Conservation (phyloP, 2,113 vertebrate genomes). For the Chelonoidis abingdonii region DNA sequence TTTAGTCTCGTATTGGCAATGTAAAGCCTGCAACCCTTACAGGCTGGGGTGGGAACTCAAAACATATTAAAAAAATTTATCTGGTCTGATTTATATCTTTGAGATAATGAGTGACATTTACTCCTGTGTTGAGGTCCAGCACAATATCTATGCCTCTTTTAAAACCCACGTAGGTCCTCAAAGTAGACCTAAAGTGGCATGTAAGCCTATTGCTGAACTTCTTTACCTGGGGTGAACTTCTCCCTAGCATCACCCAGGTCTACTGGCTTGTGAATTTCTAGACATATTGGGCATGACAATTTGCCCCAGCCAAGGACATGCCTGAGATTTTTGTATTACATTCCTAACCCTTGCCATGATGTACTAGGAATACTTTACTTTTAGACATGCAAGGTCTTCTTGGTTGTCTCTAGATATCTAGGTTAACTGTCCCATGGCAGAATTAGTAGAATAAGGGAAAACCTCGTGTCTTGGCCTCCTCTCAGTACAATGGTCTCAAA, state of each 20-base stretch:
- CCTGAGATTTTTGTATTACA: background rate
- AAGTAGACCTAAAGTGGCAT: background rate
- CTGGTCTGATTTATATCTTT: background rate
- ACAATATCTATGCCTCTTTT: background rate
- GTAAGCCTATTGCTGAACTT: background rate
- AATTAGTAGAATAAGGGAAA: background rate
- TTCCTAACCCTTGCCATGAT: rapidly evolving
- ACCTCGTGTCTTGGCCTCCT: too few relatives aligned
- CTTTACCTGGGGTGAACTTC: background rate
- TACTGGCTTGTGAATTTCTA: constrained; percentile 9
- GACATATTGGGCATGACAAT: background rate
- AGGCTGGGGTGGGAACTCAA: constrained; percentile 45
- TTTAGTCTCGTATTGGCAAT: constrained; percentile 47
- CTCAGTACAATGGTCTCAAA: background rate
- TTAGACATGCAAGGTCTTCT: rapidly evolving
- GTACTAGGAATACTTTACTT: background rate
- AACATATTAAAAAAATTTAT: constrained; percentile 39
- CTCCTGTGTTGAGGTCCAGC: background rate
- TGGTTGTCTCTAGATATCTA: rapidly evolving
- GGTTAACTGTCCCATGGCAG: background rate
- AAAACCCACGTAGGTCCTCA: background rate
- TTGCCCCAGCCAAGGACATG: background rate
- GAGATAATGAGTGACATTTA: background rate
- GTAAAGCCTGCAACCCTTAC: constrained; percentile 25
- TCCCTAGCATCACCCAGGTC: background rate